A percentile compares a stretch with the other conserved stretches of the same genome.
phyloP scores from a whole-genome alignment of 2,113 vertebrate species.

The Mesitornis unicolor region DNA sequence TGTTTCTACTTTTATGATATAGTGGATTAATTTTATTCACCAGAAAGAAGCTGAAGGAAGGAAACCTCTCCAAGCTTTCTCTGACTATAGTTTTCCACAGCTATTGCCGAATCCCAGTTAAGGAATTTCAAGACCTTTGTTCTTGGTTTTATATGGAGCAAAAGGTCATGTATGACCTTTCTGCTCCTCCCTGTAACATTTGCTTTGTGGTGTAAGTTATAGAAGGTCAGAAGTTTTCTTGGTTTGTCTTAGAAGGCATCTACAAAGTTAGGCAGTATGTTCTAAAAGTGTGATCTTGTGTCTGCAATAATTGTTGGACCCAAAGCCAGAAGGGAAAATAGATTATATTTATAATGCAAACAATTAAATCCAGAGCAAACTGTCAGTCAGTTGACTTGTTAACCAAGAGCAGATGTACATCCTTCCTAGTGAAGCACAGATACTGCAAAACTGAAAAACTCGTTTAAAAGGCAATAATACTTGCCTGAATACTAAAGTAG shows the following conservation, averaged over 20 bases:
- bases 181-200: neutral
- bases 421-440: neutral
- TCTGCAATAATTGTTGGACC: neutral
- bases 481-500: neutral
- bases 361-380: neutral
- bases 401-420: neutral
- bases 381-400: neutral
- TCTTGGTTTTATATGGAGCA: neutral
- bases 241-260: neutral
- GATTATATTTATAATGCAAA: neutral
- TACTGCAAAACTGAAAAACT: neutral
- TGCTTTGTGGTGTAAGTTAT: neutral
- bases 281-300: neutral
- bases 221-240: neutral
- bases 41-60: constrained; percentile 5
- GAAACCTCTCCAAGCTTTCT: constrained; percentile 25
- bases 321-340: neutral
- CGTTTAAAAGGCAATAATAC: neutral
- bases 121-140: neutral
- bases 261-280: neutral
- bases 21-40: neutral
- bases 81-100: neutral
- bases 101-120: constrained; percentile 7
- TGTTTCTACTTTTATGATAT: constrained; percentile 11
- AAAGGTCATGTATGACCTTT: neutral